Base-by-base conservation (phyloP, 2,888 invertebrate genomes). In the Agrypnus murinus region DNA sequence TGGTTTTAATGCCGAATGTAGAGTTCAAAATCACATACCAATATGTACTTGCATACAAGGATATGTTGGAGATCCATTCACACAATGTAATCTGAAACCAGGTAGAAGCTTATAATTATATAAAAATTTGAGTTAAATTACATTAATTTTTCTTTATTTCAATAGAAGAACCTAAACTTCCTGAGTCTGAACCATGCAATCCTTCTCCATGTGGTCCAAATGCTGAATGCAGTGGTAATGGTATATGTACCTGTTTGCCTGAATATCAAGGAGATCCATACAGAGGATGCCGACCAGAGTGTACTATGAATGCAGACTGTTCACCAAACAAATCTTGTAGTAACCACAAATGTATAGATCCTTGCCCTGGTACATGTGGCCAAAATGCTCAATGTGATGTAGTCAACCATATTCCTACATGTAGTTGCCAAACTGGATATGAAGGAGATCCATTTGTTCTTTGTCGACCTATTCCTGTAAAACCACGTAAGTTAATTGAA, bases 331-430 rank as follows among this genome's bases (percentile, higher is more conserved):
- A 90, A 83, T 92, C 95, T 5, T 95, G 95, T 80, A 87, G 92
- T 43, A 92, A 92, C 76, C 90, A 91, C 73, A 93, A 92, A 85
- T 95, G 95, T 81, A 87, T 89, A 58, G 91, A 95, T 85, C 95
- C 95, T 8, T 95, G 95, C 77, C 88, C 89, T 1, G 93, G 93
- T 57, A 90, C 92, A 46, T 96, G 96, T 80, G 95, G 93, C 14
- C 89, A 91, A 75, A 92, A 92, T 80, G 92, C 95, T 8, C 88
- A 90, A 65, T 96, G 96, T 77, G 91, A 92, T 83, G 94, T 95
- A 17, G 90, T 93, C 72, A 92, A 93, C 78, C 95, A 96, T 81
- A 93, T 93, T 81, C 95, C 95, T 1, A 90, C 94, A 74, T 95
- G 95, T 82, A 91, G 91, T 15, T 95, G 95, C 81, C 89, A 90